These are phyloP conservation scores for Astyanax mexicanus DNA, from an alignment of 2,797 vertebrate species.

Conservation along the genomic window DNA sequence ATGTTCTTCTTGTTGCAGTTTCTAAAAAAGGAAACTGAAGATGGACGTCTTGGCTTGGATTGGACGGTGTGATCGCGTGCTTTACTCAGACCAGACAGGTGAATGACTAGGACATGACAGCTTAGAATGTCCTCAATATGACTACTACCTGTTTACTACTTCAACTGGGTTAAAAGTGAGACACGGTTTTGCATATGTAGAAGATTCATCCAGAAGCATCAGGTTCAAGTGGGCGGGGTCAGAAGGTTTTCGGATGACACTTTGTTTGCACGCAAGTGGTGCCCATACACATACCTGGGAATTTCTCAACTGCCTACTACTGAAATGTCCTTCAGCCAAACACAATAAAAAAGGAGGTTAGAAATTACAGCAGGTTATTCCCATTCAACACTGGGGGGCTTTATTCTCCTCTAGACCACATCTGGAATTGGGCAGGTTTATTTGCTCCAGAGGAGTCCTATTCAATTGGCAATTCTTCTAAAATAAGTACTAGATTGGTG, in stretches of 20 bases:
- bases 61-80: conserved; percentile 33
- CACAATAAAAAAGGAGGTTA: too few relatives aligned
- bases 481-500: too few relatives aligned
- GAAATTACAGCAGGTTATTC: too few relatives aligned
- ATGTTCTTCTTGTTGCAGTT: conserved; percentile 52
- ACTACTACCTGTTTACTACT: conserved; percentile 41
- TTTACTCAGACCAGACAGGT: conserved; percentile 62
- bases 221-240: conserved; percentile 29
- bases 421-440: too few relatives aligned
- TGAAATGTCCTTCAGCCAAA: too few relatives aligned
- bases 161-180: conserved; percentile 22
- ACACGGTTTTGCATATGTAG: conserved; percentile 18
- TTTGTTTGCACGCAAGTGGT: conserved; percentile 12
- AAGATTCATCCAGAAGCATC: conserved; percentile 2
- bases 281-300: conserved; percentile 12
- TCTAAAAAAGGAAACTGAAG: conserved; percentile 58
- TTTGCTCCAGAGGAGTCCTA: too few relatives aligned
- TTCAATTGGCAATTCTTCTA: too few relatives aligned
- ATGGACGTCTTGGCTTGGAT: too few relatives aligned
- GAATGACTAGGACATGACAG: conserved; percentile 68
- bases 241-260: not conserved
- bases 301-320: not conserved
- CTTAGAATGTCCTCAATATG: conserved; percentile 55
- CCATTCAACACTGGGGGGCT: too few relatives aligned
- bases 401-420: too few relatives aligned